Percentiles rank a stretch among this genome's conserved stretches.
phyloP scores from a whole-genome alignment of 1,140 invertebrate genomes.

The Drosophila neocordata region DNA sequence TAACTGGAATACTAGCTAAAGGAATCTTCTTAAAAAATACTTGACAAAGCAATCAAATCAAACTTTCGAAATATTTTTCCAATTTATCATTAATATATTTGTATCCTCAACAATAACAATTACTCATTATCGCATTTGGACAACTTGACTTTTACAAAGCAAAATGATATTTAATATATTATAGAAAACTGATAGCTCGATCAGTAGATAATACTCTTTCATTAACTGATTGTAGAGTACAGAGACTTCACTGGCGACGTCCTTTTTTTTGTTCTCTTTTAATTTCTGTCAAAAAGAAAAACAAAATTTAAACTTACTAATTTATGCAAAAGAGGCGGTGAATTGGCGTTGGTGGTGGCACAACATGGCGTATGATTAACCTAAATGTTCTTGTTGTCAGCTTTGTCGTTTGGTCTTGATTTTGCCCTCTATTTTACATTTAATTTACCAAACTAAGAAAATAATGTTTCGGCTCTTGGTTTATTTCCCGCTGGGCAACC shows the following conservation, averaged over 20 bases:
- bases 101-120: too few species aligned
- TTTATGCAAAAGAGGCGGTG: conserved; percentile 71
- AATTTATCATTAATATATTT: too few species aligned
- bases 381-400: conserved; percentile 54
- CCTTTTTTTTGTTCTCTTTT: background rate
- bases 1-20: too few species aligned
- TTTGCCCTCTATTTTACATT: conserved; percentile 53
- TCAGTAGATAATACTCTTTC: too few species aligned
- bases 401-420: conserved; percentile 26
- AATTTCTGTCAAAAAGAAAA: conserved; percentile 23
- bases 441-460: conserved; percentile 71
- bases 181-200: too few species aligned
- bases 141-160: too few species aligned
- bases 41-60: too few species aligned
- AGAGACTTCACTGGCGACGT: background rate
- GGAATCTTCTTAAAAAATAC: too few species aligned
- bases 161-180: too few species aligned
- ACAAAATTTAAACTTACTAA: conserved; percentile 63
- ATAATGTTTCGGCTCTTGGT: conserved; percentile 46
- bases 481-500: conserved; percentile 45
- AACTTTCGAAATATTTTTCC: too few species aligned
- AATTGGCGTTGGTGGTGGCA: conserved; percentile 25
- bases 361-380: conserved; percentile 75
- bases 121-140: too few species aligned
- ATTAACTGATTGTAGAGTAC: background rate